phyloP scores from a whole-genome alignment of 2,797 vertebrate species.

The Macropus fuliginosus region DNA sequence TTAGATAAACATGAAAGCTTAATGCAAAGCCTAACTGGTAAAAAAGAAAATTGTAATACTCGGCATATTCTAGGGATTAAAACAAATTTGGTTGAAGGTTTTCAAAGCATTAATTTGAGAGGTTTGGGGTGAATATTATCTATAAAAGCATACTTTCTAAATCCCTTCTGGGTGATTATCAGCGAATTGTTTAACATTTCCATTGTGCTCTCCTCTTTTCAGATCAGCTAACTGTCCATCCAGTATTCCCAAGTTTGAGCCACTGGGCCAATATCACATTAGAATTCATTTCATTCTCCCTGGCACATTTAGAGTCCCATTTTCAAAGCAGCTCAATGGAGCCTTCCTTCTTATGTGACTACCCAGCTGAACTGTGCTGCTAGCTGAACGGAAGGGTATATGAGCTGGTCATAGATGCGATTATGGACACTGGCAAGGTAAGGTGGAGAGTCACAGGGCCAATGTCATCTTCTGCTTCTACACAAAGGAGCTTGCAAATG shows the following conservation, averaged over 20 bases:
- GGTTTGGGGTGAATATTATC: constrained; percentile 73
- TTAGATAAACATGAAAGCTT: constrained; percentile 77
- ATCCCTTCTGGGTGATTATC: constrained; percentile 62
- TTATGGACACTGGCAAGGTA: constrained; percentile 44
- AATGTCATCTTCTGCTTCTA: constrained; percentile 49
- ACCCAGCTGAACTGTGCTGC: constrained; percentile 58
- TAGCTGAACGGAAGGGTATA: constrained; percentile 49
- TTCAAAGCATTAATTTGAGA: constrained; percentile 72
- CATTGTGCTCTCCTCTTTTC: constrained; percentile 48
- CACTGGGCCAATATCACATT: constrained; percentile 62
- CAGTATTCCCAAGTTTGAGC: constrained; percentile 58
- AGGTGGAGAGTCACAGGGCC: constrained; percentile 22
- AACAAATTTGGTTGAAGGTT: constrained; percentile 70
- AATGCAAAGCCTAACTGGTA: constrained; percentile 62
- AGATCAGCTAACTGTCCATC: constrained; percentile 56
- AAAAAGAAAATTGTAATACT: constrained; percentile 67
- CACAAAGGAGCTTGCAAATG: background rate
- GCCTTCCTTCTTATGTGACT: constrained; percentile 56
- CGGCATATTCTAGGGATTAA: constrained; percentile 66
- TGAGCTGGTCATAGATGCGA: constrained; percentile 36
- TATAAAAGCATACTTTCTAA: constrained; percentile 73
- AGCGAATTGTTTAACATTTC: constrained; percentile 66
- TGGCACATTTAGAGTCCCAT: constrained; percentile 60
- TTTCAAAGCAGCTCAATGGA: constrained; percentile 65
- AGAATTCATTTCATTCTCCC: constrained; percentile 62